These are phyloP conservation scores for Nanorana parkeri DNA, from an alignment of 2,113 vertebrate species.

Conservation along the genomic window DNA sequence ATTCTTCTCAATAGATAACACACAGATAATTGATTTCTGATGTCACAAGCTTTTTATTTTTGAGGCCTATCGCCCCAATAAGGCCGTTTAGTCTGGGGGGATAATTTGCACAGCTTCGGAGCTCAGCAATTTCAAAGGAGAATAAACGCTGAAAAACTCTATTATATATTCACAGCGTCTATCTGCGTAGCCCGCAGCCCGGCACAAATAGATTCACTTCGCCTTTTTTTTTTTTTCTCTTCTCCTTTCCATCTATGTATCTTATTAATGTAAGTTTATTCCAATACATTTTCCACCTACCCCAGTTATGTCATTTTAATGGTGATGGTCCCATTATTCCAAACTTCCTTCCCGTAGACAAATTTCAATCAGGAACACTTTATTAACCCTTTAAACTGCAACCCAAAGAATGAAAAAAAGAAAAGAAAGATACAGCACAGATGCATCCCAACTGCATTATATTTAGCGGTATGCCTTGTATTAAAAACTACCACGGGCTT, in stretches of 20 bases:
- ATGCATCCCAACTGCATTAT: no score
- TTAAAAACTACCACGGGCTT: no score
- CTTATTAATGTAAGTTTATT: conserved; percentile 31
- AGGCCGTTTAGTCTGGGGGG: conserved; percentile 19
- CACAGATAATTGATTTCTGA: conserved; percentile 73
- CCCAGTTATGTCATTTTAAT: neutral
- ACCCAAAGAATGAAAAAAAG: no score
- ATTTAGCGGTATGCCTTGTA: no score
- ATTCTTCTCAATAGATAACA: conserved; percentile 71
- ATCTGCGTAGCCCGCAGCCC: conserved; percentile 21
- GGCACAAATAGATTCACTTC: conserved; percentile 15
- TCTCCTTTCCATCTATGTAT: conserved; percentile 34
- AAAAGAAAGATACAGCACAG: no score
- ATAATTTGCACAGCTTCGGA: neutral
- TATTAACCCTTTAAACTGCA: no score
- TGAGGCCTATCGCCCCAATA: conserved; percentile 56
- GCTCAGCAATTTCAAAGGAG: neutral
- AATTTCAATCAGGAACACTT: no score
- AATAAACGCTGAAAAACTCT: neutral
- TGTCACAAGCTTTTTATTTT: conserved; percentile 54
- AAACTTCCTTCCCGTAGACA: no score
- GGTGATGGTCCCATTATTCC: neutral
- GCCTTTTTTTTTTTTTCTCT: neutral
- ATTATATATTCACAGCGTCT: conserved; percentile 38
- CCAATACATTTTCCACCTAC: conserved; percentile 17